These are phyloP conservation scores for Varanus salvator DNA, from an alignment of 2,113 vertebrate genomes.

Conservation along the genomic window DNA sequence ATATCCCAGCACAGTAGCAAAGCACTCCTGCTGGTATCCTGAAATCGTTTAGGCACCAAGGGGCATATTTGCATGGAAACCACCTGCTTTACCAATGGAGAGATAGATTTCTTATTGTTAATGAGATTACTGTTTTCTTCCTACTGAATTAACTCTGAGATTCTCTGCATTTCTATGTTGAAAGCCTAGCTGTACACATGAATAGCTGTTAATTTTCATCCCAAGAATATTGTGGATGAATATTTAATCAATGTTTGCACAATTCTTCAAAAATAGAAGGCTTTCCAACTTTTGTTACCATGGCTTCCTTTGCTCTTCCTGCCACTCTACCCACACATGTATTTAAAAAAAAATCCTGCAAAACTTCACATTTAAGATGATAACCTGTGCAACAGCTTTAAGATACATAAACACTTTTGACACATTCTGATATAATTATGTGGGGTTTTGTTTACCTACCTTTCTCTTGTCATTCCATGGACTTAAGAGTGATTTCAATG, in stretches of 20 bases:
- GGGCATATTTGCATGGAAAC: not conserved
- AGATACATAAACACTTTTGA: not conserved
- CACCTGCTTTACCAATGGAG: not conserved
- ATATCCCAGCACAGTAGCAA: not conserved
- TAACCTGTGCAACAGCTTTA: not conserved
- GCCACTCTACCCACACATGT: constrained; percentile 13
- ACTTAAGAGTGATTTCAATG: not conserved
- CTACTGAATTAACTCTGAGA: not conserved
- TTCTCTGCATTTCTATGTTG: not conserved
- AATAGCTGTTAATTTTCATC: constrained; percentile 22
- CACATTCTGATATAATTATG: constrained; percentile 2
- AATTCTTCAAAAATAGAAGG: constrained; percentile 12
- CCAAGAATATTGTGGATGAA: not conserved
- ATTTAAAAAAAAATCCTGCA: not conserved
- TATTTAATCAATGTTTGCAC: not conserved
- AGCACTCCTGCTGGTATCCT: not conserved
- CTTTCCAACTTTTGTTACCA: constrained; percentile 9
- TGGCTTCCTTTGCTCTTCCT: constrained; percentile 7
- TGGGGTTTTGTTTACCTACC: not conserved
- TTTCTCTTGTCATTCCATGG: not conserved
- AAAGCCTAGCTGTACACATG: not conserved
- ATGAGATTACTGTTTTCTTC: not conserved
- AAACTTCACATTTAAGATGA: not conserved
- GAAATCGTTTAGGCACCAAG: not conserved
- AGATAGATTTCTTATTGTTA: not conserved